Evolutionary conservation across 2,888 invertebrate genomes (phyloP).

Genomic region (Anodontia alba): DNA sequence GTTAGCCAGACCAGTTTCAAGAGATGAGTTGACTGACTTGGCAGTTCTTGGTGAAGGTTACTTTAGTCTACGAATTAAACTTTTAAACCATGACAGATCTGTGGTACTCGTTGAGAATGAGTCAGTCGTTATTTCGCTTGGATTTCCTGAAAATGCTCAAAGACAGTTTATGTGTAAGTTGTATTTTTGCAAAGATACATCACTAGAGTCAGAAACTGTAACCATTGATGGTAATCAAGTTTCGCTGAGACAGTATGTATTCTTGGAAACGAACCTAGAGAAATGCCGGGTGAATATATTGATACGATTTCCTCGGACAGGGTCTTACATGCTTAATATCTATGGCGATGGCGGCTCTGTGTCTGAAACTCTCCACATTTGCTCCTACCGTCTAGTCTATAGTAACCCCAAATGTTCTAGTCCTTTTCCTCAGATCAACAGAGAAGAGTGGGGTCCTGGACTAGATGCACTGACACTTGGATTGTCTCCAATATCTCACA

Average conservation of each 20-base stretch:
- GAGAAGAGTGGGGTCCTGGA: constrained; percentile 60
- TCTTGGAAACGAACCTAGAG: constrained; percentile 41
- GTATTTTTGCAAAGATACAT: constrained; percentile 10
- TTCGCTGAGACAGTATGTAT: constrained; percentile 37
- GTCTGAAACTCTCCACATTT: constrained; percentile 27
- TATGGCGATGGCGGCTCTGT: constrained; percentile 32
- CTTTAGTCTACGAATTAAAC: constrained; percentile 38
- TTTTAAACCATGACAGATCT: constrained; percentile 33
- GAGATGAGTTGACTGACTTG: constrained; percentile 41
- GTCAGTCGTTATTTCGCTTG: constrained; percentile 27
- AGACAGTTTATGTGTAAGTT: constrained; percentile 50
- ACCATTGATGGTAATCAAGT: neutral
- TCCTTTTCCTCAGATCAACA: constrained; percentile 42
- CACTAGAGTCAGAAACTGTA: neutral
- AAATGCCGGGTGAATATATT: constrained; percentile 28
- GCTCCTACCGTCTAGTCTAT: constrained; percentile 42
- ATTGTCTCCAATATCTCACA: constrained; percentile 35
- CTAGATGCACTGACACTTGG: constrained; percentile 32
- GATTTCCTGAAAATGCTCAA: constrained; percentile 20
- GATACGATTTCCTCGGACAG: constrained; percentile 41
- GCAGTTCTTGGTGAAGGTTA: constrained; percentile 41
- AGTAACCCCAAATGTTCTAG: constrained; percentile 10
- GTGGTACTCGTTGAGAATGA: constrained; percentile 17
- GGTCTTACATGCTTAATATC: constrained; percentile 43
- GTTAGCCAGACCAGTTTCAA: constrained; percentile 43